Conservation (phyloP, 2,888 invertebrate species). For the Diaphora mendica region DNA sequence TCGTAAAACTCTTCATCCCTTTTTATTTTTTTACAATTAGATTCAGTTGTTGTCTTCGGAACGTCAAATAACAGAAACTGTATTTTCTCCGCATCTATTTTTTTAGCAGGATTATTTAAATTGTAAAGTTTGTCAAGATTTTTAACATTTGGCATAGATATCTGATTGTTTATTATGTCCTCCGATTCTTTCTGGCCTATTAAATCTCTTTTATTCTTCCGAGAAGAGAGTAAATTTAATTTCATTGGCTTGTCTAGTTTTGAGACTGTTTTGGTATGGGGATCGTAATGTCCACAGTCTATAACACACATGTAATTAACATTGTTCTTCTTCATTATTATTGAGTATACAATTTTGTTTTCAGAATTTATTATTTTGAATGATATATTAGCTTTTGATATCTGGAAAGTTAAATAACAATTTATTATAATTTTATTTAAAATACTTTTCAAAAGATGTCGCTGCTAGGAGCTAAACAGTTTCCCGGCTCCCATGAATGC, state of each 20-base stretch:
- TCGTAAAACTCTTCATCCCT: background rate
- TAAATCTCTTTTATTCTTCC: constrained; percentile 28
- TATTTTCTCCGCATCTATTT: background rate
- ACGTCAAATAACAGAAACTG: background rate
- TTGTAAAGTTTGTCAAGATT: background rate
- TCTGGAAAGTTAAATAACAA: constrained; percentile 54
- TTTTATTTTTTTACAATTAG: background rate
- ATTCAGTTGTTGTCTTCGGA: background rate
- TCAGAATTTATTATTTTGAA: constrained; percentile 66
- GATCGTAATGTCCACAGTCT: constrained; percentile 63
- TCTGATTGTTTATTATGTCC: background rate
- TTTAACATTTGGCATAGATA: background rate
- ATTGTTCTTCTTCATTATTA: constrained; percentile 65
- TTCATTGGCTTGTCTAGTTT: constrained; percentile 52
- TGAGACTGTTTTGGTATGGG: constrained; percentile 46
- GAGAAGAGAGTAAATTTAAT: constrained; percentile 28
- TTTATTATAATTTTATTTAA: background rate
- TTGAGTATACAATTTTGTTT: constrained; percentile 68
- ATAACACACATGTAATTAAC: constrained; percentile 63
- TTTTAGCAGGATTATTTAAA: background rate
- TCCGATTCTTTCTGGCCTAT: background rate
- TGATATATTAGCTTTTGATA: constrained; percentile 55
- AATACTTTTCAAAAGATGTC: background rate
- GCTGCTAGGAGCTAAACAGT: too few species aligned
- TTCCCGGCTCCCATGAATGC: too few species aligned